Percentiles rank a stretch among this genome's conserved stretches.
Evolutionary conservation across 92 coral and sea anemone genomes (phyloP).

Genomic region (Zoanthus gigantus): DNA sequence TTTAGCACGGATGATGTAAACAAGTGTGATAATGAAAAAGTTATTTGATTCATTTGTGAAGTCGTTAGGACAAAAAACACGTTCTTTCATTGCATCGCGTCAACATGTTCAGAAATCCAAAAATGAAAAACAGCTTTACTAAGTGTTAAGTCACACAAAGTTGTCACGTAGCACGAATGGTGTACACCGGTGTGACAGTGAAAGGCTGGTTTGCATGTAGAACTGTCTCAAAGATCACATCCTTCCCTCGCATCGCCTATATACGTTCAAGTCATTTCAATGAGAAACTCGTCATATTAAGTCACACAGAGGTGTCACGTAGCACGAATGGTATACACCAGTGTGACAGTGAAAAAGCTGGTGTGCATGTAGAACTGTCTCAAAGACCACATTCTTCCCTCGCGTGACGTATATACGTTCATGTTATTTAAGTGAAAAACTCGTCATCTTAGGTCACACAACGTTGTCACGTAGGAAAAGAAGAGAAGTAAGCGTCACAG

Average conservation of each 20-base stretch:
- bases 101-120: too few species aligned
- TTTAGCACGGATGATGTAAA: conserved; percentile 3
- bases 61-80: too few species aligned
- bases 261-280: not conserved
- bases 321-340: conserved; percentile 11
- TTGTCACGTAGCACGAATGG: not conserved
- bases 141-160: conserved; percentile 11
- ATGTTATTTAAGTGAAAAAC: not conserved
- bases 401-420: not conserved
- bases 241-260: not conserved
- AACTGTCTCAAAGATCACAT: conserved; percentile 28
- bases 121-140: not conserved
- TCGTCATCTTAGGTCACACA: not conserved
- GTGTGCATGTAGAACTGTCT: conserved; percentile 17
- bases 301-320: not conserved
- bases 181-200: conserved; percentile 18
- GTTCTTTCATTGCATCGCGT: too few species aligned
- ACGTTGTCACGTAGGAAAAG: not conserved
- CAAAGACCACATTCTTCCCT: conserved; percentile 23
- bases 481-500: conserved; percentile 25
- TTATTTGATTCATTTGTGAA: too few species aligned
- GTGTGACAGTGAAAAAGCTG: not conserved
- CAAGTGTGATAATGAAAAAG: conserved; percentile 1
- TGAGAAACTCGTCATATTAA: not conserved
- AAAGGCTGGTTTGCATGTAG: not conserved